A percentile compares a stretch with the other conserved stretches of the same genome.
phyloP scores from a whole-genome alignment of 2,113 vertebrate species.

The Stegostoma tigrinum region DNA sequence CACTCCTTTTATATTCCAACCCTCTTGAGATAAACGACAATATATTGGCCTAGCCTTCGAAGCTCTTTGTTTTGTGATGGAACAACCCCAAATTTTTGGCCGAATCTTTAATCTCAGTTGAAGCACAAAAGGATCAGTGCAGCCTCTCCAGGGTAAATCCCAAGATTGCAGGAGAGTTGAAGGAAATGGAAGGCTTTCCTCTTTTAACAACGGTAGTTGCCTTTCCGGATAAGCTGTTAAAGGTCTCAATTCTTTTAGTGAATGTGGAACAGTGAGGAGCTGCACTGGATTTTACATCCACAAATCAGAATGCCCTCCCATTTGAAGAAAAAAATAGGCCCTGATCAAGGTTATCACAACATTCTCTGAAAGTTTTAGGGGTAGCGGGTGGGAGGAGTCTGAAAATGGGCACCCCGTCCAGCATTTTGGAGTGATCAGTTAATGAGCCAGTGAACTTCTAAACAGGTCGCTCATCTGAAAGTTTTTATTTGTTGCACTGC shows the following conservation, averaged over 20 bases:
- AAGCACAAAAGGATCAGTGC: not conserved
- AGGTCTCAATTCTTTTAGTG: no score
- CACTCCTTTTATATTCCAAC: no score
- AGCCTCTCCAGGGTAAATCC: not conserved
- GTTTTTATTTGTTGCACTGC: no score
- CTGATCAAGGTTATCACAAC: not conserved
- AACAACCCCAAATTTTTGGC: not conserved
- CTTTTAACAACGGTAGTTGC: no score
- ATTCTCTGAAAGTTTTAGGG: no score
- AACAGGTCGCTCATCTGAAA: not conserved
- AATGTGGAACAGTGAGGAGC: not conserved
- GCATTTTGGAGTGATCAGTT: not conserved
- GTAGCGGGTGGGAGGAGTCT: no score
- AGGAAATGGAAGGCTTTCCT: not conserved
- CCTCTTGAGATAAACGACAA: no score
- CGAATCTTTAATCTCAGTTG: not conserved
- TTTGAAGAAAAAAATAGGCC: no score
- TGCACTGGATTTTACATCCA: not conserved
- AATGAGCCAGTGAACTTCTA: not conserved
- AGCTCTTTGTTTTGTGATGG: not conserved
- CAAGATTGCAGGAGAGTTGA: not conserved
- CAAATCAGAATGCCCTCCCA: not conserved
- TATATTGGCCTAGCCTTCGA: not conserved
- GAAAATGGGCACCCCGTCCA: no score
- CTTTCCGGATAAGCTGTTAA: no score